phyloP scores from a whole-genome alignment of 1,140 invertebrate species.

The Hyphantria cunea region DNA sequence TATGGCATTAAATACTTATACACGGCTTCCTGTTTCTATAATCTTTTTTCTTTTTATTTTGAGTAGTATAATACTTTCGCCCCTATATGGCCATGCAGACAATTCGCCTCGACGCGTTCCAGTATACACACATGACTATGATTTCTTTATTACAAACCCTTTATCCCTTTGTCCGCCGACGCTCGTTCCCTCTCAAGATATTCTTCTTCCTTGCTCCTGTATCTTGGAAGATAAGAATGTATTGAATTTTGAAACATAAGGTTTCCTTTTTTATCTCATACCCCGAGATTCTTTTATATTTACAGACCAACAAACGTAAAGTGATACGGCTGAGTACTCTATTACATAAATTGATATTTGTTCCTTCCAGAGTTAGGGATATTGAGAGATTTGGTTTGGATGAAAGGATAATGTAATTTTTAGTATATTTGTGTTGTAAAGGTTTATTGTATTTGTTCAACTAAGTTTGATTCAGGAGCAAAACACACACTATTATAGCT shows the following conservation, averaged over 20 bases:
- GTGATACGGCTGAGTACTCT: constrained; percentile 40
- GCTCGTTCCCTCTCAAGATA: constrained; percentile 47
- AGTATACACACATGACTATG: constrained; percentile 61
- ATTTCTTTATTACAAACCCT: constrained; percentile 66
- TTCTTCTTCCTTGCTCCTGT: constrained; percentile 49
- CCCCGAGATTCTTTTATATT: constrained; percentile 52
- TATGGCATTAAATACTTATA: too few species aligned
- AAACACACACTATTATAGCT: too few species aligned
- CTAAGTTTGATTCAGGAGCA: too few species aligned
- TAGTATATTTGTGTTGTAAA: neutral
- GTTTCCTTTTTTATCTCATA: constrained; percentile 61
- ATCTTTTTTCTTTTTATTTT: neutral
- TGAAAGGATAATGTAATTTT: constrained; percentile 23
- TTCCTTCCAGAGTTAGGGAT: constrained; percentile 27
- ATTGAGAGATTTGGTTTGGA: constrained; percentile 18
- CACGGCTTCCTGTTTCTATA: neutral
- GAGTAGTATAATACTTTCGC: constrained; percentile 37
- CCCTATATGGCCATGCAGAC: constrained; percentile 21
- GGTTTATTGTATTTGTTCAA: too few species aligned
- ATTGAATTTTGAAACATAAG: constrained; percentile 72
- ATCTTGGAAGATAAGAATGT: constrained; percentile 62
- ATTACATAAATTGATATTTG: constrained; percentile 35
- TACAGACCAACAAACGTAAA: constrained; percentile 57
- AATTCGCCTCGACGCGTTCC: constrained; percentile 14
- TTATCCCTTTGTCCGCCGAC: constrained; percentile 58